phyloP scores from a whole-genome alignment of 2,888 invertebrate genomes.

The Cosmia trapezina region DNA sequence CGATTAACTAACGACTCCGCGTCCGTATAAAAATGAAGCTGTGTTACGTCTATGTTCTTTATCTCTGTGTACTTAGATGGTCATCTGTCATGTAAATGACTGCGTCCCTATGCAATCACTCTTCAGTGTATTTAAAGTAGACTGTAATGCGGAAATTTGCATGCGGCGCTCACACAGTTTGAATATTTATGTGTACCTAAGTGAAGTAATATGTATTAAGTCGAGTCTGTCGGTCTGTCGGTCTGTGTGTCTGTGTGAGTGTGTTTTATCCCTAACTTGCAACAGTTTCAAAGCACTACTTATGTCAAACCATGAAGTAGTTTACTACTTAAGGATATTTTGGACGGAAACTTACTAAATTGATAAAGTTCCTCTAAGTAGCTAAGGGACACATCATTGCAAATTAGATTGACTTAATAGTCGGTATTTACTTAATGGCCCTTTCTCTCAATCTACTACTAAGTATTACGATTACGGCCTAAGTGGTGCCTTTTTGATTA shows the following conservation, averaged over 20 bases:
- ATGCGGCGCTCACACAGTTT: slow-evolving; percentile 26
- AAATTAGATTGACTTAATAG: too few species aligned
- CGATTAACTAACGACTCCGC: slow-evolving; percentile 44
- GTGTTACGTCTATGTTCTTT: slow-evolving; percentile 46
- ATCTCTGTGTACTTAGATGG: slow-evolving; percentile 40
- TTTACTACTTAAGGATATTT: neutral
- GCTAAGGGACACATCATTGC: neutral
- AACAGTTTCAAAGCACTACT: slow-evolving; percentile 11
- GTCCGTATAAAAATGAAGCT: slow-evolving; percentile 44
- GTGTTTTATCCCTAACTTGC: slow-evolving; percentile 6
- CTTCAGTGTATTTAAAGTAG: slow-evolving; percentile 34
- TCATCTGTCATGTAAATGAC: slow-evolving; percentile 52
- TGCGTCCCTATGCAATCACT: slow-evolving; percentile 24
- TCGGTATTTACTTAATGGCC: neutral
- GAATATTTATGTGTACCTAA: slow-evolving; percentile 50
- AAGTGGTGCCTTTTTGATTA: neutral
- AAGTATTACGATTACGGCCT: slow-evolving; percentile 4
- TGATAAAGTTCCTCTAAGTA: neutral
- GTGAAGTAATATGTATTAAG: slow-evolving; percentile 29
- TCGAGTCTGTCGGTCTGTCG: neutral
- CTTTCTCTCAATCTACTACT: slow-evolving; percentile 13
- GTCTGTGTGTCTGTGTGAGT: too few species aligned
- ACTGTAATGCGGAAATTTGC: slow-evolving; percentile 55
- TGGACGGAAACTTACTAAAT: neutral
- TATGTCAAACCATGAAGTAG: neutral